These are phyloP conservation scores for Euspilapteryx auroguttella DNA, from an alignment of 2,888 invertebrate genomes.

Conservation along the genomic window DNA sequence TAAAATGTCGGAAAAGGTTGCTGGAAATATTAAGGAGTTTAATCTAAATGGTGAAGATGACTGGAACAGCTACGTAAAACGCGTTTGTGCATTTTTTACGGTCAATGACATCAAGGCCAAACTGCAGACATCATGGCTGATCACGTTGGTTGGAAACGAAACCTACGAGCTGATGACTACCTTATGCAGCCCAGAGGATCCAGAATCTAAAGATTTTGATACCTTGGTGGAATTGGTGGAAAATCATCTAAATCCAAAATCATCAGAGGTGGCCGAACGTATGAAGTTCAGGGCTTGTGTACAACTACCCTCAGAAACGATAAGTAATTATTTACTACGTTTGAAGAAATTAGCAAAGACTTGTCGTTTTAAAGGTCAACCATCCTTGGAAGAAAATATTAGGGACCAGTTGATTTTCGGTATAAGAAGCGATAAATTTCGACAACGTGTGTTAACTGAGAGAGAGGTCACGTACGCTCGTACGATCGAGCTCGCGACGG, in stretches of 20 bases:
- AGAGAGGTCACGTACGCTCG: constrained; percentile 1
- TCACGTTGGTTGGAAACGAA: background rate
- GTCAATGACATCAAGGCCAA: too few relatives aligned
- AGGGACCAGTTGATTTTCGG: constrained; percentile 4
- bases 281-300: constrained; percentile 2
- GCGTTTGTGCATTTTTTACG: too few relatives aligned
- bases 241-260: constrained; percentile 3
- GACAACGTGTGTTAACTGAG: constrained; percentile 3
- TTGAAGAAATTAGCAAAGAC: background rate
- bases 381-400: constrained; percentile 1
- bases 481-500: constrained; percentile 3
- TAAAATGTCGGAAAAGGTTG: too few relatives aligned
- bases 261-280: constrained; percentile 4
- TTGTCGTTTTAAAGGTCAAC: background rate
- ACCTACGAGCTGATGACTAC: background rate
- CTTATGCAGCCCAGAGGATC: background rate
- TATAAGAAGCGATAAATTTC: constrained; percentile 1
- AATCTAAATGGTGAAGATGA: too few relatives aligned
- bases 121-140: too few relatives aligned
- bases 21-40: too few relatives aligned
- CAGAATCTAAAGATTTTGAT: background rate
- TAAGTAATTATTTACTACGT: too few relatives aligned
- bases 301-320: constrained; percentile 1
- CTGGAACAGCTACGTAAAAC: too few relatives aligned
- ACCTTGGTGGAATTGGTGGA: background rate